Base-by-base conservation (phyloP, 2,888 invertebrate genomes). In the Ornithoptera alexandrae region DNA sequence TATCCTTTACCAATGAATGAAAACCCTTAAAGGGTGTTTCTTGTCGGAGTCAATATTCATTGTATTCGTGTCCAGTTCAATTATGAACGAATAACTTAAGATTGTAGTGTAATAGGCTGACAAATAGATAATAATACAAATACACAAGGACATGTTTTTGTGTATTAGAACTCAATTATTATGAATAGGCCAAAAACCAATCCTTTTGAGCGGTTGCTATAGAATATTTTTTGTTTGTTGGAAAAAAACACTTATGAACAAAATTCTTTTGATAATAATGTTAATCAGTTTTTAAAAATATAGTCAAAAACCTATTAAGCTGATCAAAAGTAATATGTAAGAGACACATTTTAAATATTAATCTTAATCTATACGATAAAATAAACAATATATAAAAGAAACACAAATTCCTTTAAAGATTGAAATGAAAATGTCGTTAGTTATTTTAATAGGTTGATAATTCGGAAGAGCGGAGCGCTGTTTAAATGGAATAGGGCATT, bases 41-140 rank as follows among this genome's bases (percentile, higher is more conserved):
- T 80, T 79, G 73, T 74, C 77, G 76, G 75, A 76, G 76, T 75
- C 78, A 69, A 72, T 68, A 62, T 65, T 71, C 71, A 65, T 68
- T 67, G 65, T 59, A 65, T 59, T 70, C 75, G 71, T 82, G 84
- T 87, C 85, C 77, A 76, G 84, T 83, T 86, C 85, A 89, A 88
- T 90, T 89, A 88, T 83, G 87, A 84, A 79, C 77, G 83, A 84
- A 89, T 89, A 85, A 85, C 87, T 89, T 87, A 88, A 84, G 81
- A 79, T 50, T 36, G 22, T 46, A 42, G 46, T 61, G 65, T 67
- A 50, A n/a, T 53, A n/a, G 53, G n/a, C 53, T 53, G 53, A 5
- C 10, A 46, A 53, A 53, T 18, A 7, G n/a, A 53, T 53, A 53
- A 46, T 46, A 53, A 53, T n/a, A 53, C n/a, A n/a, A 18, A 7